A percentile compares a stretch with the other conserved stretches of the same genome.
Conservation (phyloP, 1,140 invertebrate genomes). For the Scylla paramamosain region DNA sequence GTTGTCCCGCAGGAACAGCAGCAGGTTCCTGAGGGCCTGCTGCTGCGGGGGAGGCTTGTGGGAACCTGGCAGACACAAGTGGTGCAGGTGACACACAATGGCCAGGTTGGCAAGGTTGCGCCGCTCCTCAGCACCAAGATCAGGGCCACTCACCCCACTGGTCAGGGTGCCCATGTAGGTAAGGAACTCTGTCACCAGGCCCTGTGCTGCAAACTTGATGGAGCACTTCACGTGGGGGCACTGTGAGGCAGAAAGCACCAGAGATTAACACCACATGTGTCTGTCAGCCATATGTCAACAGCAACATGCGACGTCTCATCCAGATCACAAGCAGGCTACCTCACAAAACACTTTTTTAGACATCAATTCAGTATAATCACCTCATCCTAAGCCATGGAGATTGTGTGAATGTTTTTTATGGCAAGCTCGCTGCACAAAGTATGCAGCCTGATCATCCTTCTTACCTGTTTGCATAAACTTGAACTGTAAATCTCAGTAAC, state of each 20-base stretch:
- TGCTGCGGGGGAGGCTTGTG: slow-evolving; percentile 57
- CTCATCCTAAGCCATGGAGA: no score
- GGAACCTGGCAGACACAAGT: slow-evolving; percentile 78
- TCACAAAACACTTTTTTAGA: no score
- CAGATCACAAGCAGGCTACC: no score
- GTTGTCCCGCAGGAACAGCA: slow-evolving; percentile 85
- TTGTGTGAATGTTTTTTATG: no score
- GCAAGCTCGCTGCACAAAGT: no score
- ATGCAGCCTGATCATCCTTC: no score
- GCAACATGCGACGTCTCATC: neutral
- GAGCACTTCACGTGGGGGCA: slow-evolving; percentile 86
- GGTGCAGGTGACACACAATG: slow-evolving; percentile 85
- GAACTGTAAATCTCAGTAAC: no score
- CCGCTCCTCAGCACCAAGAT: slow-evolving; percentile 84
- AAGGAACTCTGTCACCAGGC: slow-evolving; percentile 86
- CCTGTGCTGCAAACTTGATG: slow-evolving; percentile 87
- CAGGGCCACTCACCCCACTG: slow-evolving; percentile 82
- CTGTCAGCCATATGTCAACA: neutral
- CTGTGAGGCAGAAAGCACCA: slow-evolving; percentile 78
- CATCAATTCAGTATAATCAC: no score
- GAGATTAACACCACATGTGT: neutral
- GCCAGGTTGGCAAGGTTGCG: slow-evolving; percentile 87
- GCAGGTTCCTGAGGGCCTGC: slow-evolving; percentile 61
- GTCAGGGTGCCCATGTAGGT: slow-evolving; percentile 84
- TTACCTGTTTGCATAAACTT: no score